Base-by-base conservation (phyloP, 2,888 invertebrate genomes). In the Microplitis manilae region DNA sequence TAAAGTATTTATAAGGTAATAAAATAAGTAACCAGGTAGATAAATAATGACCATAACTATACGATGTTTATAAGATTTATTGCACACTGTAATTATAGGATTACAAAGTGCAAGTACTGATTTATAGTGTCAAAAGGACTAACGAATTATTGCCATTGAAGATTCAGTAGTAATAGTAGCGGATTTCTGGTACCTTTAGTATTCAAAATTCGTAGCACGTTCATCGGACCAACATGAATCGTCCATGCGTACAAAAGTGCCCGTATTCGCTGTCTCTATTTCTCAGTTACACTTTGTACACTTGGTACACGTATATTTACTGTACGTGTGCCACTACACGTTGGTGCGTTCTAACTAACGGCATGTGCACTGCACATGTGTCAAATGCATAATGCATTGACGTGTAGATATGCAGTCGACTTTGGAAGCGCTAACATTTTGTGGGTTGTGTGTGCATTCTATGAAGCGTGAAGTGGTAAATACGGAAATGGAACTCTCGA, bases 301-400 rank as follows among this genome's bases (percentile, higher is more conserved):
- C 15, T 62, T 20, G 62, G 6, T 62, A 13, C 40, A 50, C 17
- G 59, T 60, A 30, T 70, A 59, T 30, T 59, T 70, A 60, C 50
- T n/a, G 41, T 73, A 50, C 41, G 60, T 65, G 67, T 64, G 39
- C 39, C 30, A 17, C 50, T 15, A 50, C 40, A 40, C 61, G n/a
- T 20, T 40, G 61, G 41, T 73, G 62, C 77, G 62, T 64, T 59
- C 59, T 20, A 67, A 67, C 71, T 41, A 59, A 50, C 65, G 64
- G 68, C 77, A 77, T 77, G 70, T 72, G 77, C 73, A 77, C 68
- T 59, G 79, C 81, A 82, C 81, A 83, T 80, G 81, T 82, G 81
- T 83, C 84, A 83, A 82, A 84, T 83, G 83, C 83, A 82, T 82
- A 80, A 84, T 82, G 82, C 80, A 81, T 80, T 80, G 69, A 72